These are phyloP conservation scores for Salarias fasciatus DNA, from an alignment of 2,797 vertebrate species.

Conservation along the genomic window DNA sequence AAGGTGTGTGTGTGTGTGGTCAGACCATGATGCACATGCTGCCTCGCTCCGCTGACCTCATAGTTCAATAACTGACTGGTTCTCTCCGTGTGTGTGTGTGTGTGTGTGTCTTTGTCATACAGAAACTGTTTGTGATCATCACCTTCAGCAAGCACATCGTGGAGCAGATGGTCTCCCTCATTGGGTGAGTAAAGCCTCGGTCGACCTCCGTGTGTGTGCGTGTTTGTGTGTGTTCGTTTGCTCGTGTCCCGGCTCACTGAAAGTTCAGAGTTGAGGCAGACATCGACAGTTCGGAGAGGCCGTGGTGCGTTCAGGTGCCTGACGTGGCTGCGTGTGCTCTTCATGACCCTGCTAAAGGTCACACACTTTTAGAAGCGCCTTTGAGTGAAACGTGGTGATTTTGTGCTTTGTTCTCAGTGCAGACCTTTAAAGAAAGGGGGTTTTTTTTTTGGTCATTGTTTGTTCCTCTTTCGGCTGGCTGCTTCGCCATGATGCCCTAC, in stretches of 20 bases:
- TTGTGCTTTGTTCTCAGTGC: not conserved
- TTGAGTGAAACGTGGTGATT: constrained; percentile 28
- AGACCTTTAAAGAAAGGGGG: constrained; percentile 16
- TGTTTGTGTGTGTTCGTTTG: no score
- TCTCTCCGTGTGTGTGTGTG: constrained; percentile 12
- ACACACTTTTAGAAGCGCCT: constrained; percentile 7
- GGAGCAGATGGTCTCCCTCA: constrained; percentile 94
- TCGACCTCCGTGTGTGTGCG: no score
- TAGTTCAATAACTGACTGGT: constrained; percentile 56
- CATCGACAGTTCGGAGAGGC: constrained; percentile 39
- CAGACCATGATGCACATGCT: no score
- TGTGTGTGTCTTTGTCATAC: constrained; percentile 77
- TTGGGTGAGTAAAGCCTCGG: constrained; percentile 89
- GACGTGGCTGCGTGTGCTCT: constrained; percentile 52
- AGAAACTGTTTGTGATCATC: constrained; percentile 95
- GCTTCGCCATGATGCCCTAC: constrained; percentile 6
- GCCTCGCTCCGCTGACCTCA: constrained; percentile 62
- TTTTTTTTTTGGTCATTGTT: constrained; percentile 37
- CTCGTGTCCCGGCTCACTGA: no score
- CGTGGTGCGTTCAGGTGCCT: constrained; percentile 41
- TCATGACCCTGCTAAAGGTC: constrained; percentile 31
- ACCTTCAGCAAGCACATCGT: constrained; percentile 94
- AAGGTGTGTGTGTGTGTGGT: constrained; percentile 15
- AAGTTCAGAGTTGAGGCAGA: constrained; percentile 47
- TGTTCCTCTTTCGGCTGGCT: constrained; percentile 22